A percentile compares a stretch with the other conserved stretches of the same genome.
Conservation (phyloP, 2,888 invertebrate species). For the Drosophila kambysellisi region DNA sequence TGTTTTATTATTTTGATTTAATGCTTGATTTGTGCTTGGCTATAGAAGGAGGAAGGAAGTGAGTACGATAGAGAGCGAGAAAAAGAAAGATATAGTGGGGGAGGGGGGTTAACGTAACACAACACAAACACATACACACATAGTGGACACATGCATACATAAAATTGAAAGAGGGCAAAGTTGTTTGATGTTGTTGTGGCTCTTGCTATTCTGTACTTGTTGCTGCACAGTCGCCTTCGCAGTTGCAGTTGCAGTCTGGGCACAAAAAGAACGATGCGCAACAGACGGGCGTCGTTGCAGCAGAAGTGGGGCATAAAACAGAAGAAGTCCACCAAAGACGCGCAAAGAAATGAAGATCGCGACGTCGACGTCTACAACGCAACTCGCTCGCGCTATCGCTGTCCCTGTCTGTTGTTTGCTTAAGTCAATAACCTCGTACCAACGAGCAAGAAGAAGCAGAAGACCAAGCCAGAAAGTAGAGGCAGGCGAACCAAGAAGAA, state of each 20-base stretch:
- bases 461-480: conserved; percentile 16
- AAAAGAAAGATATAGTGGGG: neutral
- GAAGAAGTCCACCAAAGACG: conserved; percentile 24
- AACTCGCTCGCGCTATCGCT: conserved; percentile 37
- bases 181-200: conserved; percentile 21
- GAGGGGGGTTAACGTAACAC: neutral
- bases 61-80: neutral
- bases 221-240: conserved; percentile 30
- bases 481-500: conserved; percentile 12
- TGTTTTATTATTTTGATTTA: neutral
- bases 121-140: neutral
- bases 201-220: conserved; percentile 40
- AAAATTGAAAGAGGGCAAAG: conserved; percentile 31
- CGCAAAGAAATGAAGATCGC: conserved; percentile 54
- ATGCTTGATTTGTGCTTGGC: neutral
- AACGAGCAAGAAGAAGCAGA: conserved; percentile 22
- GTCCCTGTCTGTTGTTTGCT: conserved; percentile 43
- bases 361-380: conserved; percentile 30
- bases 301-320: conserved; percentile 46
- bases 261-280: conserved; percentile 18
- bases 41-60: neutral
- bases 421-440: conserved; percentile 61
- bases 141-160: neutral
- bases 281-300: conserved; percentile 13
- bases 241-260: conserved; percentile 22